Percentiles rank a stretch among this genome's conserved stretches.
These are phyloP conservation scores for Dryobota labecula DNA, from an alignment of 2,888 invertebrate genomes.

Conservation along the genomic window DNA sequence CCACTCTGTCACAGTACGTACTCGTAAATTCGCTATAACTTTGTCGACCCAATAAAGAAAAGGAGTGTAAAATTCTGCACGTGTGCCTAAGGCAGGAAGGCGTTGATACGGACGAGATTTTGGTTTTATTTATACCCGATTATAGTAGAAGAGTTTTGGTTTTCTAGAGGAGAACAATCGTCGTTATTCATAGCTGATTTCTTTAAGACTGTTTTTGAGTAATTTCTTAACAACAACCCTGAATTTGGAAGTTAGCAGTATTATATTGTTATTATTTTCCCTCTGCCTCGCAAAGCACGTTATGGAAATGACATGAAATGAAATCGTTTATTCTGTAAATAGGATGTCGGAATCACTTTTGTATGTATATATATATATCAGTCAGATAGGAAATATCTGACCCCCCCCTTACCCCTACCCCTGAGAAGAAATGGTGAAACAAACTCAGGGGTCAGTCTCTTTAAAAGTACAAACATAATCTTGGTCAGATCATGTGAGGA, in stretches of 20 bases:
- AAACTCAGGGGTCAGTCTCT: no score
- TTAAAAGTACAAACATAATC: no score
- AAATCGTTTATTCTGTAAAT: no score
- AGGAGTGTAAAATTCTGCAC: conserved; percentile 67
- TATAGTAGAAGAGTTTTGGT: background rate
- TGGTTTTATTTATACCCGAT: conserved; percentile 34
- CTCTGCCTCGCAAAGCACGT: background rate
- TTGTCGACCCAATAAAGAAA: conserved; percentile 70
- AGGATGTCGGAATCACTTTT: no score
- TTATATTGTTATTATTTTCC: no score
- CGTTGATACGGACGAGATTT: conserved; percentile 24
- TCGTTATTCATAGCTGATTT: background rate
- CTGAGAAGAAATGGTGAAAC: no score
- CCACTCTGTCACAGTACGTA: conserved; percentile 75
- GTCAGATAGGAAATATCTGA: no score
- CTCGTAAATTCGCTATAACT: conserved; percentile 75
- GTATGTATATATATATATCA: no score
- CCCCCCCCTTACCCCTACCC: no score
- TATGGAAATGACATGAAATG: no score
- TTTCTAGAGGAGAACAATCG: background rate
- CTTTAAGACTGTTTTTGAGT: background rate
- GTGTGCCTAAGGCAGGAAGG: conserved; percentile 29
- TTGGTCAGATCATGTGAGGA: no score
- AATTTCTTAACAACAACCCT: background rate
- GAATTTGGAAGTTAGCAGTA: background rate